A percentile compares a stretch with the other conserved stretches of the same genome.
phyloP scores from a whole-genome alignment of 2,113 vertebrate genomes.

The Macaca nemestrina region DNA sequence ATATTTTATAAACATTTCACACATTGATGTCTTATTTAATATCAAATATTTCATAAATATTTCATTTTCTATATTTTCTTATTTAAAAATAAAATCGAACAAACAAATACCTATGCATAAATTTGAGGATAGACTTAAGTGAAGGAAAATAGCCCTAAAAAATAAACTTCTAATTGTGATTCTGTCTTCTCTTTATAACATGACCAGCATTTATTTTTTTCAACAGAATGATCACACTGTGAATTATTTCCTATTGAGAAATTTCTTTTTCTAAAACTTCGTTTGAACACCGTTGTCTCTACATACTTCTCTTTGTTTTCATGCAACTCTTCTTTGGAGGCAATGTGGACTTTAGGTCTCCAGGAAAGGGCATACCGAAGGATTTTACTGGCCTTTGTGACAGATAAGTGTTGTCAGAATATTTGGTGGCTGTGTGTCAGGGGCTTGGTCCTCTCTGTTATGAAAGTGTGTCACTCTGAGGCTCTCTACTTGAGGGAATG shows the following conservation, averaged over 20 bases:
- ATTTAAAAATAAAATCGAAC: background rate
- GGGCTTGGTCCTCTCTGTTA: background rate
- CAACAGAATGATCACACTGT: background rate
- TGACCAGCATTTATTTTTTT: background rate
- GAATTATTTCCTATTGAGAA: background rate
- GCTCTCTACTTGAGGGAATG: too few relatives aligned
- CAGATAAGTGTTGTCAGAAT: background rate
- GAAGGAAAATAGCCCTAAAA: background rate
- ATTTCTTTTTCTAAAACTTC: background rate
- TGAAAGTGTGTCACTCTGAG: rapidly evolving
- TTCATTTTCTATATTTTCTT: background rate
- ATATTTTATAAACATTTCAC: background rate
- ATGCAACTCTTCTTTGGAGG: background rate
- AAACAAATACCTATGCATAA: background rate
- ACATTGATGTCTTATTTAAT: background rate
- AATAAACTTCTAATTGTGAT: background rate
- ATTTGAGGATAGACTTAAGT: background rate
- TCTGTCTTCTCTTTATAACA: background rate
- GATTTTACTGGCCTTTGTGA: background rate
- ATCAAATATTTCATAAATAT: background rate
- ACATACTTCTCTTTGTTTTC: background rate
- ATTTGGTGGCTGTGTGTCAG: background rate
- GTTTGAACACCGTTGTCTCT: background rate
- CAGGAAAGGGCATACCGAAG: background rate
- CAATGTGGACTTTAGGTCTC: background rate